Percentiles rank a stretch among this genome's conserved stretches.
phyloP scores from a whole-genome alignment of 2,888 invertebrate genomes.

The Cyclophora albipunctata region DNA sequence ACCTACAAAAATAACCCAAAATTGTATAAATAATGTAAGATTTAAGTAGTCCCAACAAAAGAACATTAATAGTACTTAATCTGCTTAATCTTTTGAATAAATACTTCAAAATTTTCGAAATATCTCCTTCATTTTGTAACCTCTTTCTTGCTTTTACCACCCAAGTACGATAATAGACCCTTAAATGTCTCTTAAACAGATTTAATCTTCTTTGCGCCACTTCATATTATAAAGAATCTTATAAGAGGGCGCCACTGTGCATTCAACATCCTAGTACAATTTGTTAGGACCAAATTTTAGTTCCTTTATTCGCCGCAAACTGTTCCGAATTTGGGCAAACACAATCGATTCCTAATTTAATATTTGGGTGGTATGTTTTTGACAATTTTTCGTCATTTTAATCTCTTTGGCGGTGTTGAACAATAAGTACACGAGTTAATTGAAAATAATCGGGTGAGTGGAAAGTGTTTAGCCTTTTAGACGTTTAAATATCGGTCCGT shows the following conservation, averaged over 20 bases:
- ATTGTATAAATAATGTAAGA: too few species aligned
- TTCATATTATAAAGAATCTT: slow-evolving; percentile 14
- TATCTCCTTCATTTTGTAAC: slow-evolving; percentile 2
- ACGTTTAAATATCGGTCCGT: too few species aligned
- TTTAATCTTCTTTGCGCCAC: slow-evolving; percentile 33
- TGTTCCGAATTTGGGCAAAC: slow-evolving; percentile 5
- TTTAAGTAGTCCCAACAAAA: slow-evolving; percentile 17
- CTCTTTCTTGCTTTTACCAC: slow-evolving; percentile 38
- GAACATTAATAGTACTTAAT: slow-evolving; percentile 43
- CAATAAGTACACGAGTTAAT: slow-evolving; percentile 9
- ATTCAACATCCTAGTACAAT: too few species aligned
- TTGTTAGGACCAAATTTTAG: too few species aligned
- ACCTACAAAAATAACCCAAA: too few species aligned
- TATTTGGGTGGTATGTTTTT: slow-evolving; percentile 26
- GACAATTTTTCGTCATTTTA: slow-evolving; percentile 9
- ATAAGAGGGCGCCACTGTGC: too few species aligned
- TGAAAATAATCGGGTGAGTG: too few species aligned
- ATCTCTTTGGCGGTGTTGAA: slow-evolving; percentile 23
- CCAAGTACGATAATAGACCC: slow-evolving; percentile 36
- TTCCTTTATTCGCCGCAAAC: too few species aligned
- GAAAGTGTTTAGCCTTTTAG: too few species aligned
- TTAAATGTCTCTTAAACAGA: slow-evolving; percentile 4
- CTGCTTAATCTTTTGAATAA: slow-evolving; percentile 64
- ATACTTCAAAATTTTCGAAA: slow-evolving; percentile 27
- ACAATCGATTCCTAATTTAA: slow-evolving; percentile 15